A percentile compares a stretch with the other conserved stretches of the same genome.
These are phyloP conservation scores for Cydia pomonella DNA, from an alignment of 1,140 invertebrate genomes.

Conservation along the genomic window DNA sequence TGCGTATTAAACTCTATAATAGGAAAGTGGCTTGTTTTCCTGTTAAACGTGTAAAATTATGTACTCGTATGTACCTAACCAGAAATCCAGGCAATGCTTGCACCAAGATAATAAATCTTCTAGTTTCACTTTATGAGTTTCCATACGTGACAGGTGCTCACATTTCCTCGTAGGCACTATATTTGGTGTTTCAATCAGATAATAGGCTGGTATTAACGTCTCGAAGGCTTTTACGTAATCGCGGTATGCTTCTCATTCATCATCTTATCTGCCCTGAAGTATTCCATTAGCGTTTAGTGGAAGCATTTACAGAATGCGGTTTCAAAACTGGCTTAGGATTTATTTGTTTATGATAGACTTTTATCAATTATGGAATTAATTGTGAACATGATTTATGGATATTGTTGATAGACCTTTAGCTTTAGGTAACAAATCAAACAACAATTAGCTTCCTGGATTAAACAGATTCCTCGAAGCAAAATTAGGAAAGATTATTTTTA, in stretches of 20 bases:
- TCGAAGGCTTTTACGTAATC: constrained; percentile 29
- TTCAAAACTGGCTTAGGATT: constrained; percentile 23
- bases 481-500: constrained; percentile 18
- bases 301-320: constrained; percentile 28
- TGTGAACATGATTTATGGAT: background rate
- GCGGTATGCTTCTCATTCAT: constrained; percentile 28
- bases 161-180: constrained; percentile 8
- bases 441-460: background rate
- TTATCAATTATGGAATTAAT: constrained; percentile 16
- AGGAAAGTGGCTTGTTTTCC: constrained; percentile 43
- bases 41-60: constrained; percentile 47
- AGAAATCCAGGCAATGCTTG: background rate
- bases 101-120: background rate
- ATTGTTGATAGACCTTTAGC: background rate
- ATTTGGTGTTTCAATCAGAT: constrained; percentile 27
- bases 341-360: constrained; percentile 19
- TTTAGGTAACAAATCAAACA: background rate
- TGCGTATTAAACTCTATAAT: constrained; percentile 45
- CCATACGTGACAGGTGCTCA: constrained; percentile 5
- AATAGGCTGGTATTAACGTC: constrained; percentile 27
- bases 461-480: constrained; percentile 11
- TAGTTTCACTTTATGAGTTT: background rate
- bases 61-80: background rate
- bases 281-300: constrained; percentile 25
- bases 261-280: constrained; percentile 30